These are phyloP conservation scores for Amblyraja radiata DNA, from an alignment of 2,797 vertebrate genomes.

Conservation along the genomic window DNA sequence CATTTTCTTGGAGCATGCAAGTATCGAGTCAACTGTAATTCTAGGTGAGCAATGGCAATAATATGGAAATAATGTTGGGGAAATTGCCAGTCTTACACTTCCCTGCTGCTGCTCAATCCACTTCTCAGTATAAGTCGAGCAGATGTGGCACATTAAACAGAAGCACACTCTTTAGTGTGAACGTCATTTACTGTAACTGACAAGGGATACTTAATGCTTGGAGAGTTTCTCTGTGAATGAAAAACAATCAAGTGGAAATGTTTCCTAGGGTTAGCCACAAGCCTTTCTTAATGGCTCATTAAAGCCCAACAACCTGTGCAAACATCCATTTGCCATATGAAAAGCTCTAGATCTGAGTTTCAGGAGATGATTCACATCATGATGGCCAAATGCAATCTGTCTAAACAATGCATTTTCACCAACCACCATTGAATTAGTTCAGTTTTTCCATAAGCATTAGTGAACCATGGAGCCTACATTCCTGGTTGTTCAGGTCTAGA, in stretches of 20 bases:
- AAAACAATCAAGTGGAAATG: conserved; percentile 4
- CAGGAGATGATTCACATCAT: background rate
- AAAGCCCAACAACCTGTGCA: conserved; percentile 28
- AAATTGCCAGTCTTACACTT: background rate
- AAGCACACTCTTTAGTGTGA: background rate
- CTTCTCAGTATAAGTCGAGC: background rate
- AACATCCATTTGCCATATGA: background rate
- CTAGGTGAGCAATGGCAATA: background rate
- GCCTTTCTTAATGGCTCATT: conserved; percentile 30
- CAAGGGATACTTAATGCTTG: background rate
- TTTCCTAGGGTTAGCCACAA: conserved; percentile 15
- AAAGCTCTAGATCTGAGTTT: background rate
- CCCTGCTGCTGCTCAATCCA: background rate
- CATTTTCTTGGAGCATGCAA: background rate
- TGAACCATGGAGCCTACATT: conserved; percentile 46
- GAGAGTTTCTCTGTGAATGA: conserved; percentile 14
- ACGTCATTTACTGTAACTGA: background rate
- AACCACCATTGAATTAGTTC: conserved; percentile 50
- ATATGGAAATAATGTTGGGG: background rate
- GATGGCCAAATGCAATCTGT: conserved; percentile 41
- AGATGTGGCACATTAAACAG: conserved; percentile 8
- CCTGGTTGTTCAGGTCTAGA: conserved; percentile 46
- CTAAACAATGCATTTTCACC: conserved; percentile 49
- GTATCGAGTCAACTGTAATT: background rate
- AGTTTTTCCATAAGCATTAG: conserved; percentile 45